Conservation (phyloP, 2,113 vertebrate species). For the Hemiscyllium ocellatum region DNA sequence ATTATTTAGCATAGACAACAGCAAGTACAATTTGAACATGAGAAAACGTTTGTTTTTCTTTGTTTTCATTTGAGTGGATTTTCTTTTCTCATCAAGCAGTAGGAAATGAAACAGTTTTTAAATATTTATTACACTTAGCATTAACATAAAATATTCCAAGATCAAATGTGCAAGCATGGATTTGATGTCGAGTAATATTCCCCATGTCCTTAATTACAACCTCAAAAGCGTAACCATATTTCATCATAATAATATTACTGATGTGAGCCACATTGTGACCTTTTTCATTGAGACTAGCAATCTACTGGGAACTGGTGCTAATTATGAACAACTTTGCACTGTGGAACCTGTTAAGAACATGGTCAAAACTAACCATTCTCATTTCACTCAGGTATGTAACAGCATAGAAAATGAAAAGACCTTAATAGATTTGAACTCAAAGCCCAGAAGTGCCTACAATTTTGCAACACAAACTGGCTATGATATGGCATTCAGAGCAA, state of each 20-base stretch:
- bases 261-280: not conserved
- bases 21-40: not conserved
- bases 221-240: not conserved
- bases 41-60: not conserved
- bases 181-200: not conserved
- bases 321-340: slow-evolving; percentile 5
- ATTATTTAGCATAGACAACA: not conserved
- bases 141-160: not conserved
- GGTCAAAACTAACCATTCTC: not conserved
- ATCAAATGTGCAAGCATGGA: not conserved
- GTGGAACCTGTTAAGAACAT: not conserved
- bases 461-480: not conserved
- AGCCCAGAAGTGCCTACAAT: not conserved
- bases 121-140: not conserved
- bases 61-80: not conserved
- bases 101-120: not conserved
- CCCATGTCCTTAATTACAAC: not conserved
- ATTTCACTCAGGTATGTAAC: not conserved
- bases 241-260: not conserved
- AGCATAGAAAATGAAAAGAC: not conserved
- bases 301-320: not conserved
- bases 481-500: not conserved
- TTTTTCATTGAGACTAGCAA: not conserved
- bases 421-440: slow-evolving; percentile 17
- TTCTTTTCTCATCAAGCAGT: not conserved